Conservation (phyloP, 2,113 vertebrate species). For the Misgurnus mizolepis region DNA sequence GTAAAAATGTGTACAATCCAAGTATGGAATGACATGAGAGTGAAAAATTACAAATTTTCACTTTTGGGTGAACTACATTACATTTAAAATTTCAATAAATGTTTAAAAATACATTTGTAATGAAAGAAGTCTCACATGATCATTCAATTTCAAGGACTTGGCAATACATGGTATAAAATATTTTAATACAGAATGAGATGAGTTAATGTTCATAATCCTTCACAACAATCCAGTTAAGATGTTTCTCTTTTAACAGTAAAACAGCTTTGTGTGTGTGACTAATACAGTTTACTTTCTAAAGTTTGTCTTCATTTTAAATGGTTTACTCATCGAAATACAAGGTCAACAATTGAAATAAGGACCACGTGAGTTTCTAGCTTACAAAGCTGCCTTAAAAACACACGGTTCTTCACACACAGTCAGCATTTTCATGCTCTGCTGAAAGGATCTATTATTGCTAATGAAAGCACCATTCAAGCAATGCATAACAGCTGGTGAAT, state of each 20-base stretch:
- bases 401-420: not conserved
- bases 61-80: no score
- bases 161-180: conserved; percentile 44
- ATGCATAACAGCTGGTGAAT: conserved; percentile 42
- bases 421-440: conserved; percentile 35
- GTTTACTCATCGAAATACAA: not conserved
- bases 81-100: no score
- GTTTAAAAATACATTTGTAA: not conserved
- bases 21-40: no score
- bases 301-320: not conserved
- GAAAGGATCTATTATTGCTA: conserved; percentile 18
- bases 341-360: conserved; percentile 26
- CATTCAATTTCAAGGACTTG: not conserved
- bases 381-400: conserved; percentile 29
- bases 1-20: no score
- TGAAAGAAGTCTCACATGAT: not conserved
- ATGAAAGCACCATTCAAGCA: conserved; percentile 36
- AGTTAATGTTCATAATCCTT: conserved; percentile 28
- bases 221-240: not conserved
- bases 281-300: not conserved
- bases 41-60: no score
- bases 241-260: not conserved
- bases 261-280: no score
- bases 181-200: conserved; percentile 54
- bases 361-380: conserved; percentile 4